A percentile compares a stretch with the other conserved stretches of the same genome.
Evolutionary conservation across 2,113 vertebrate species (phyloP).

Genomic region (Cinclus cinclus): DNA sequence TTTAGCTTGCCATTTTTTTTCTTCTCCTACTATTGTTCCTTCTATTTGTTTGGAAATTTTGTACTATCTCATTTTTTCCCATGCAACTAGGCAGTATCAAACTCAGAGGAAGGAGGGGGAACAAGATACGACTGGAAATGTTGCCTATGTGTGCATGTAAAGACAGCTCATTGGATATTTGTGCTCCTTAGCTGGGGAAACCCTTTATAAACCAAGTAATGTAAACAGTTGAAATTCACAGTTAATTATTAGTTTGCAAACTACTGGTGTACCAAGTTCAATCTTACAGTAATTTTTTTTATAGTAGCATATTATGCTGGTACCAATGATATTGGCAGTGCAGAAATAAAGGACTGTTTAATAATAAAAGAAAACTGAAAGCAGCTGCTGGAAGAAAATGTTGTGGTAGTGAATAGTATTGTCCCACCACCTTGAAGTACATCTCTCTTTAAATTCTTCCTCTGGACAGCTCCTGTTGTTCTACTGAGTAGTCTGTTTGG

Average conservation of each 20-base stretch:
- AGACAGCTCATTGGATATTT: neutral
- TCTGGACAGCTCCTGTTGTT: neutral
- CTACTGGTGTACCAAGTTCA: neutral
- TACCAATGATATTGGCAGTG: neutral
- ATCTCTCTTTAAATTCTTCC: neutral
- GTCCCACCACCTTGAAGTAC: neutral
- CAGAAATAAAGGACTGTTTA: neutral
- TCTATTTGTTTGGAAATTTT: neutral
- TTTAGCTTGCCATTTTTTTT: neutral
- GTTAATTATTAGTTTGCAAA: neutral
- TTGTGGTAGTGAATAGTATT: neutral
- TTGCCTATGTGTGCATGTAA: neutral
- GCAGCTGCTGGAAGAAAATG: neutral
- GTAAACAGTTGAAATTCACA: neutral
- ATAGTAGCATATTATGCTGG: neutral
- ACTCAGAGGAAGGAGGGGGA: neutral
- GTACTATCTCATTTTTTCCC: neutral
- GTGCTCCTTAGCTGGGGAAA: neutral
- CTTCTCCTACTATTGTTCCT: neutral
- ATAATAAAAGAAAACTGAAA: neutral
- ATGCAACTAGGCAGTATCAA: neutral
- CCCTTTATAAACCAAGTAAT: neutral
- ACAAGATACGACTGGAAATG: neutral
- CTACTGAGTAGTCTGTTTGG: neutral
- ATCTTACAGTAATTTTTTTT: neutral